Evolutionary conservation across 2,113 vertebrate species (phyloP).

Genomic region (Struthio camelus): DNA sequence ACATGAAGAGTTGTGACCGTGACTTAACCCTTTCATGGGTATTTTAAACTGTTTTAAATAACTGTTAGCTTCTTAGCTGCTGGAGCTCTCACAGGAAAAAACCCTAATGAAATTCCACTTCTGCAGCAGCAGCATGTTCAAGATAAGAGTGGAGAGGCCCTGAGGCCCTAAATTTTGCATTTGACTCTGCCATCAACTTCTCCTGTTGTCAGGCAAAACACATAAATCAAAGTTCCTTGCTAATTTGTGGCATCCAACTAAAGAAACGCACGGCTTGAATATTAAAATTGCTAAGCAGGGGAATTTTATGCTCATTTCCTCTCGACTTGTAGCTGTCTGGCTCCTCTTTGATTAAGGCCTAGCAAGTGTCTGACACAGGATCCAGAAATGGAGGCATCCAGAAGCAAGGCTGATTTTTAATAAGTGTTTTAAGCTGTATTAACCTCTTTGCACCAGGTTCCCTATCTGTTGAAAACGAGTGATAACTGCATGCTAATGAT

Average conservation of each 20-base stretch:
- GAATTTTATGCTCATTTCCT: background rate
- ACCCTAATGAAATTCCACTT: background rate
- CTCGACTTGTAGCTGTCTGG: background rate
- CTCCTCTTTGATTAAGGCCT: fast-evolving
- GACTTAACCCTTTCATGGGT: background rate
- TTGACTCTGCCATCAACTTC: background rate
- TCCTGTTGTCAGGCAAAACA: background rate
- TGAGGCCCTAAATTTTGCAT: background rate
- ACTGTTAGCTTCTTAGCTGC: background rate
- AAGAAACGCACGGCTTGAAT: background rate
- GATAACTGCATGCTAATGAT: background rate
- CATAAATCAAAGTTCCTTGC: background rate
- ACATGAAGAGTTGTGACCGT: background rate
- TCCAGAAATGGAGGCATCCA: background rate
- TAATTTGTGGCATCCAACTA: background rate
- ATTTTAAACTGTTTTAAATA: background rate
- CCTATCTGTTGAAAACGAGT: background rate
- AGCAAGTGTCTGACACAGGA: background rate
- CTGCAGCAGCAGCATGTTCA: background rate
- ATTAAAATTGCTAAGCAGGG: background rate
- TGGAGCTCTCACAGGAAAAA: background rate
- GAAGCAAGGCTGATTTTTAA: background rate
- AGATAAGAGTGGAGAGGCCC: background rate
- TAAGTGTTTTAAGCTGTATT: fast-evolving
- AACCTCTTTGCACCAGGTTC: background rate